Evolutionary conservation across 2,797 vertebrate genomes (phyloP).

Genomic region (Salmo trutta): DNA sequence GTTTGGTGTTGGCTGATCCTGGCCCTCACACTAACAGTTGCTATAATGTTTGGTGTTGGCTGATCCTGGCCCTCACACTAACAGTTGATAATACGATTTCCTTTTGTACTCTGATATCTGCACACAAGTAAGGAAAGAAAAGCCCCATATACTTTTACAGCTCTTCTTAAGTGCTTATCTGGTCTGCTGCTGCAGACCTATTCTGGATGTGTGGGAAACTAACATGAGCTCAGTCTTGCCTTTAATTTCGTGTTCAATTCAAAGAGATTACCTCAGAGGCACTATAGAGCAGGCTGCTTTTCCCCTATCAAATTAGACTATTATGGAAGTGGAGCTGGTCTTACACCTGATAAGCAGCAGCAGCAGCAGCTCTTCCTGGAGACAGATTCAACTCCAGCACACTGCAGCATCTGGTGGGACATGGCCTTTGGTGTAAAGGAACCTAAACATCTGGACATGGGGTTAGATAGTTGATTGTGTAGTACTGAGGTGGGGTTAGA

Average conservation of each 20-base stretch:
- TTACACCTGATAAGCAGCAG: slow-evolving; percentile 55
- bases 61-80: slow-evolving; percentile 17
- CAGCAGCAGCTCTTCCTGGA: slow-evolving; percentile 25
- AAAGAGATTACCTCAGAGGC: slow-evolving; percentile 55
- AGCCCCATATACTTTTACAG: slow-evolving; percentile 39
- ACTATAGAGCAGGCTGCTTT: slow-evolving; percentile 41
- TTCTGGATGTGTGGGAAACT: slow-evolving; percentile 53
- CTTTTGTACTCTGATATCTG: slow-evolving; percentile 45
- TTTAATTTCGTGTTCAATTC: slow-evolving; percentile 61
- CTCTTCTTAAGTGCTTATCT: slow-evolving; percentile 55
- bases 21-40: too few species aligned
- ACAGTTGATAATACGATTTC: slow-evolving; percentile 46
- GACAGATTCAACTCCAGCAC: slow-evolving; percentile 27
- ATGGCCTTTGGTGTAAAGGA: slow-evolving; percentile 9
- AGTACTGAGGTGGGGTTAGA: not conserved
- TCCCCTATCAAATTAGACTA: slow-evolving; percentile 54
- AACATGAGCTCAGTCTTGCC: slow-evolving; percentile 48
- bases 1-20: too few species aligned
- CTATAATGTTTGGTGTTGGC: too few species aligned
- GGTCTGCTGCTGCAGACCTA: slow-evolving; percentile 42
- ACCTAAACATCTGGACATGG: not conserved
- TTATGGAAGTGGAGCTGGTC: slow-evolving; percentile 42
- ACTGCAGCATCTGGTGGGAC: slow-evolving; percentile 13
- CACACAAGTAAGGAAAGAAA: slow-evolving; percentile 38
- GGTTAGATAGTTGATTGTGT: not conserved